A percentile compares a stretch with the other conserved stretches of the same genome.
These are phyloP conservation scores for Drosophila virilis DNA, from an alignment of 1,140 invertebrate species.

Conservation along the genomic window DNA sequence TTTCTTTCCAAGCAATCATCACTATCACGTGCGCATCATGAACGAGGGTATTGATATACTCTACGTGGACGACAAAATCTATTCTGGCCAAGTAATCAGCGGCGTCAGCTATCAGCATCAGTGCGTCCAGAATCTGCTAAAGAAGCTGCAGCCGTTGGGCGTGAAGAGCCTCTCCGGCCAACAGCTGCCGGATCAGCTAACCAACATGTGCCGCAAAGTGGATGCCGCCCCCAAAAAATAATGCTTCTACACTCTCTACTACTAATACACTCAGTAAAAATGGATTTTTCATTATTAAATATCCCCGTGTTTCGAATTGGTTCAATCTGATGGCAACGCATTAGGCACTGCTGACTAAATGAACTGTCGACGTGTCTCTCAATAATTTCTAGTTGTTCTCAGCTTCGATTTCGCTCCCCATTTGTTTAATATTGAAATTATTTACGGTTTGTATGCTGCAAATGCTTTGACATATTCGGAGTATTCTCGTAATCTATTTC, in stretches of 20 bases:
- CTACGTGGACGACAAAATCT: constrained; percentile 61
- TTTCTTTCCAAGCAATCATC: constrained; percentile 61
- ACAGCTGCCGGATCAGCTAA: constrained; percentile 42
- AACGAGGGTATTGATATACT: constrained; percentile 62
- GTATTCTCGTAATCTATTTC: too few relatives aligned
- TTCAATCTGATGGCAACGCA: constrained; percentile 64
- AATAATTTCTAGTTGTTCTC: constrained; percentile 1
- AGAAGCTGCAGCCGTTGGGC: constrained; percentile 48
- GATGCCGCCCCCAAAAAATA: constrained; percentile 11
- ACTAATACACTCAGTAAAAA: background rate
- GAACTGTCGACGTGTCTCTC: constrained; percentile 9
- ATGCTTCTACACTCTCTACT: background rate
- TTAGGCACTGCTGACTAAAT: constrained; percentile 54
- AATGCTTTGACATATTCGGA: too few relatives aligned
- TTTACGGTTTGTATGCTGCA: too few relatives aligned
- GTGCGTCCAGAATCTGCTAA: constrained; percentile 50
- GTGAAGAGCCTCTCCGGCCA: constrained; percentile 53
- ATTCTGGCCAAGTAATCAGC: background rate
- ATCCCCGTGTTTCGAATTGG: background rate
- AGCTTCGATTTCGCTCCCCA: background rate
- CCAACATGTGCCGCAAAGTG: constrained; percentile 44
- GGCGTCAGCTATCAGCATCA: constrained; percentile 50
- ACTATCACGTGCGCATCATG: constrained; percentile 57
- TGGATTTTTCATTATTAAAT: background rate
- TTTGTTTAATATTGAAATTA: too few relatives aligned